phyloP scores from a whole-genome alignment of 2,888 invertebrate genomes.

The Pediacus dermestoides region DNA sequence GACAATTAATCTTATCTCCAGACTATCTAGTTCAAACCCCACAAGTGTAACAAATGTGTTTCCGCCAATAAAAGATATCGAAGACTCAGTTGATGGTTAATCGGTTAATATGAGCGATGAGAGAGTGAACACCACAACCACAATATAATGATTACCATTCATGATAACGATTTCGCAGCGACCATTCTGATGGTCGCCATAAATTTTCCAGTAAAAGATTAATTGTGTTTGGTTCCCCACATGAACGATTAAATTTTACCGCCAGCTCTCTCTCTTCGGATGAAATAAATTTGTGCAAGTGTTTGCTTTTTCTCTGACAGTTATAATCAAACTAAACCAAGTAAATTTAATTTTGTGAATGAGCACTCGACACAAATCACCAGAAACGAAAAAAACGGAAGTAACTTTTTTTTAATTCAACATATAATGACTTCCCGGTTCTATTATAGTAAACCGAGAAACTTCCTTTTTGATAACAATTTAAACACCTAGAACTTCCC shows the following conservation, averaged over 20 bases:
- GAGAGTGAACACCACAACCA: slow-evolving; percentile 11
- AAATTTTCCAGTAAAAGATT: slow-evolving; percentile 24
- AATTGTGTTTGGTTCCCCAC: slow-evolving; percentile 36
- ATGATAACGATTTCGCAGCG: slow-evolving; percentile 26
- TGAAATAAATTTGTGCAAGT: slow-evolving; percentile 34
- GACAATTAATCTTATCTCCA: no score
- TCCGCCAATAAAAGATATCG: no score
- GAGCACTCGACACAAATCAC: no score
- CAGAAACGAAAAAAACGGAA: no score
- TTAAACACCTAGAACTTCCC: no score
- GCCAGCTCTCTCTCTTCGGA: slow-evolving; percentile 19
- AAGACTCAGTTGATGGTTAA: no score
- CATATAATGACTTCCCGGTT: no score
- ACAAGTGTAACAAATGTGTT: no score
- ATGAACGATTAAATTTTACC: slow-evolving; percentile 38
- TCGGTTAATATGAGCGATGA: slow-evolving; percentile 5
- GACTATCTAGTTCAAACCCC: no score
- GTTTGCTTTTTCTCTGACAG: slow-evolving; percentile 32
- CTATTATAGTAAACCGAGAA: no score
- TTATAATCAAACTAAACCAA: slow-evolving; percentile 2
- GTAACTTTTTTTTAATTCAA: no score
- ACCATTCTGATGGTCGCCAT: slow-evolving; percentile 7
- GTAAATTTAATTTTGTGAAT: slow-evolving; percentile 3
- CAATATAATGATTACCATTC: slow-evolving; percentile 33
- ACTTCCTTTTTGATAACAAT: no score